Evolutionary conservation across 2,888 invertebrate genomes (phyloP).

Genomic region (Cerastoderma edule): DNA sequence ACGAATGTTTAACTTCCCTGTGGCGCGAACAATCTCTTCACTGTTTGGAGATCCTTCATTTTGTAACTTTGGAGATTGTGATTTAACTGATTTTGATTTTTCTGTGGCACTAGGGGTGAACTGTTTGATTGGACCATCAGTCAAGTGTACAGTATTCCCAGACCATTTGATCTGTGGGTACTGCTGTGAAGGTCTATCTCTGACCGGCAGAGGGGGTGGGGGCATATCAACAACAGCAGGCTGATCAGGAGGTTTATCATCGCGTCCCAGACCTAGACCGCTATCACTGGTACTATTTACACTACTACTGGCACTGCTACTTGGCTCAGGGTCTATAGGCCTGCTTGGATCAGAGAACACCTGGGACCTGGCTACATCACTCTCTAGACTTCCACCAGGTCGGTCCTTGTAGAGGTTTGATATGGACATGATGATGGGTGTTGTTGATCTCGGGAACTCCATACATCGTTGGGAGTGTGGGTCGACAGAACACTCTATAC

Average conservation of each 20-base stretch:
- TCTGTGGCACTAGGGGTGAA: conserved; percentile 32
- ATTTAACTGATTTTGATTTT: not conserved
- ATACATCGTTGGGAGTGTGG: conserved; percentile 87
- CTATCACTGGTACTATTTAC: conserved; percentile 96
- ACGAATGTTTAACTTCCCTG: conserved; percentile 87
- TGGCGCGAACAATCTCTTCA: conserved; percentile 64
- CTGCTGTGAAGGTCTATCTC: conserved; percentile 39
- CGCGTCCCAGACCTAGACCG: conserved; percentile 87
- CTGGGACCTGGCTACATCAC: conserved; percentile 77
- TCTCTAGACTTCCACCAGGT: conserved; percentile 73
- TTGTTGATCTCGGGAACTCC: conserved; percentile 95
- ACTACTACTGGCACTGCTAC: conserved; percentile 89
- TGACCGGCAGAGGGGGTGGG: conserved; percentile 48
- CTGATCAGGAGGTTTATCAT: conserved; percentile 77
- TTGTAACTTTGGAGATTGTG: not conserved
- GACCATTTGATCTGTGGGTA: conserved; percentile 61
- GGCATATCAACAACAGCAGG: conserved; percentile 38
- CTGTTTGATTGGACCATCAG: conserved; percentile 63
- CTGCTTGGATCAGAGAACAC: conserved; percentile 74
- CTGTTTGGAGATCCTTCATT: conserved; percentile 68
- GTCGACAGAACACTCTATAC: conserved; percentile 88
- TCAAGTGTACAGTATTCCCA: conserved; percentile 57
- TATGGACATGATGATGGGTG: conserved; percentile 87
- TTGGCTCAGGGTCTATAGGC: conserved; percentile 59
- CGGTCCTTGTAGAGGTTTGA: conserved; percentile 85